phyloP scores from a whole-genome alignment of 2,888 invertebrate genomes.

The Lapara coniferarum region DNA sequence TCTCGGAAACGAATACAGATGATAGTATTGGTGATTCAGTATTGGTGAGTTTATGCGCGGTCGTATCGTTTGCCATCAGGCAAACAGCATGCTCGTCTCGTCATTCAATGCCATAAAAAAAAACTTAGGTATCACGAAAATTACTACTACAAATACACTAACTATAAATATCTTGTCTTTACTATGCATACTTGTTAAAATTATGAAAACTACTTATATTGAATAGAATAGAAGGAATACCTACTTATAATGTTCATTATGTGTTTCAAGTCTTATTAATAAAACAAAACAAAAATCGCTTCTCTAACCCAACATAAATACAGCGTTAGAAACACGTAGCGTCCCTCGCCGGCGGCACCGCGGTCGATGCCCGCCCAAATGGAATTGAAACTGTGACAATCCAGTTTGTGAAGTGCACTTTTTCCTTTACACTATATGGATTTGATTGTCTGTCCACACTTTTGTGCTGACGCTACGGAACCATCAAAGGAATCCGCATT shows the following conservation, averaged over 20 bases:
- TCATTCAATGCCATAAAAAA: no score
- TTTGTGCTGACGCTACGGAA: conserved; percentile 11
- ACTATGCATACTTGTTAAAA: no score
- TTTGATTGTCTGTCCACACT: conserved; percentile 64
- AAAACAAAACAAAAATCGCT: conserved; percentile 35
- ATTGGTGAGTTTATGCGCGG: no score
- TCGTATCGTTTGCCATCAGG: no score
- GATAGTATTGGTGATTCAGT: no score
- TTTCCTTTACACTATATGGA: conserved; percentile 65
- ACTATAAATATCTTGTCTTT: no score
- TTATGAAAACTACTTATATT: no score
- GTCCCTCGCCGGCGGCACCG: conserved; percentile 33
- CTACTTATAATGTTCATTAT: background rate
- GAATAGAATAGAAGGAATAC: no score
- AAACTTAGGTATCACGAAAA: no score
- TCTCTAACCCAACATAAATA: conserved; percentile 31
- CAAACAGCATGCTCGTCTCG: no score
- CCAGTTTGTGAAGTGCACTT: conserved; percentile 62
- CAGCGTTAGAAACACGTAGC: conserved; percentile 41
- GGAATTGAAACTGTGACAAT: conserved; percentile 78
- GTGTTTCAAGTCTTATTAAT: background rate
- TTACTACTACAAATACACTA: no score
- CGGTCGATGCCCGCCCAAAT: conserved; percentile 60
- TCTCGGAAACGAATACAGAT: no score
- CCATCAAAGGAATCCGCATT: conserved; percentile 20